These are phyloP conservation scores for Pantala flavescens DNA, from an alignment of 1,140 invertebrate genomes.

Conservation along the genomic window DNA sequence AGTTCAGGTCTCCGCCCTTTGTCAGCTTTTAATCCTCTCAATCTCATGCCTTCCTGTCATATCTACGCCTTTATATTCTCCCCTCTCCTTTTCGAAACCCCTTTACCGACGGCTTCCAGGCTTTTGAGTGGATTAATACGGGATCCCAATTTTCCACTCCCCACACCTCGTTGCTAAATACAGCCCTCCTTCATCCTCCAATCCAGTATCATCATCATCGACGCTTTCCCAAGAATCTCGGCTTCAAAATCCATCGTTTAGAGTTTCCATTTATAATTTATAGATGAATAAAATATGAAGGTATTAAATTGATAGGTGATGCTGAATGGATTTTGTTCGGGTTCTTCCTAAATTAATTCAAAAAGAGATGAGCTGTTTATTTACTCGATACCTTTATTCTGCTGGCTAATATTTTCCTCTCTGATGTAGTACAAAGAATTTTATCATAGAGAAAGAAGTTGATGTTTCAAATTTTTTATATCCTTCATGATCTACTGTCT, in stretches of 20 bases:
- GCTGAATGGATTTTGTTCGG: no score
- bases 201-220: background rate
- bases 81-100: background rate
- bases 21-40: background rate
- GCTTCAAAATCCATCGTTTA: background rate
- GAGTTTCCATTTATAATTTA: no score
- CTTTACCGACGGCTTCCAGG: background rate
- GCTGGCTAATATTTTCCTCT: no score
- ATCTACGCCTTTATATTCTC: background rate
- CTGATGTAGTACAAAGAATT: no score
- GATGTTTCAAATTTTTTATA: no score
- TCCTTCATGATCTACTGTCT: no score
- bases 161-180: background rate
- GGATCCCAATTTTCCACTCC: background rate
- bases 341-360: no score
- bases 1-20: background rate
- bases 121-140: conserved; percentile 5
- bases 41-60: background rate
- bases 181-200: background rate
- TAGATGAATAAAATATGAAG: no score
- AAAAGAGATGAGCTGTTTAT: no score
- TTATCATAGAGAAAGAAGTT: no score
- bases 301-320: no score
- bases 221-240: background rate
- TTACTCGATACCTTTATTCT: no score